Evolutionary conservation across 2,888 invertebrate species (phyloP).

Genomic region (Lottia gigantea): DNA sequence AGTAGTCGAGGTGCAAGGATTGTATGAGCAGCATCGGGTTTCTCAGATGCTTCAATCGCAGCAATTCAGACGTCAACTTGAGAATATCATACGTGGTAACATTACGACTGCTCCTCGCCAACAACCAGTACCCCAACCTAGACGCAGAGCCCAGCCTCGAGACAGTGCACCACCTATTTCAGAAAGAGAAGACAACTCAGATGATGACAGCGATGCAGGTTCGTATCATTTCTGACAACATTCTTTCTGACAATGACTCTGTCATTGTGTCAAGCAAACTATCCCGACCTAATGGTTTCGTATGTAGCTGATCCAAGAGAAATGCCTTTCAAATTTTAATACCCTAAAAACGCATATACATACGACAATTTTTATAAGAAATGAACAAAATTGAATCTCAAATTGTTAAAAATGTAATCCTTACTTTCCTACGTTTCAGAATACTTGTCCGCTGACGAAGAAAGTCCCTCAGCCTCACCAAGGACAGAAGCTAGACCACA

Average conservation of each 20-base stretch:
- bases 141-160: not conserved
- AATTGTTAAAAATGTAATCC: too few species aligned
- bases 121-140: slow-evolving; percentile 7
- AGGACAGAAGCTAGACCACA: not conserved
- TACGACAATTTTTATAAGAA: too few species aligned
- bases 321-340: too few species aligned
- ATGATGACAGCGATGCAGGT: not conserved
- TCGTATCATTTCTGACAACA: too few species aligned
- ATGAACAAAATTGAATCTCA: too few species aligned
- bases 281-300: too few species aligned
- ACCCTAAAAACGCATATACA: too few species aligned
- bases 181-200: not conserved
- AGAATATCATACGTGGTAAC: slow-evolving; percentile 59
- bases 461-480: not conserved
- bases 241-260: too few species aligned
- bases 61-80: slow-evolving; percentile 57
- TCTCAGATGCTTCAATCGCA: slow-evolving; percentile 57
- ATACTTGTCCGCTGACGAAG: too few species aligned
- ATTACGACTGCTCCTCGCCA: slow-evolving; percentile 31
- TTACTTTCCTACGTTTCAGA: too few species aligned
- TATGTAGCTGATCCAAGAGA: too few species aligned
- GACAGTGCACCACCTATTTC: not conserved
- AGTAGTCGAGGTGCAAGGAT: slow-evolving; percentile 62
- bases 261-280: too few species aligned
- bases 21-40: slow-evolving; percentile 64